phyloP scores from a whole-genome alignment of 2,888 invertebrate species.

The Aspidiotus rigidus region DNA sequence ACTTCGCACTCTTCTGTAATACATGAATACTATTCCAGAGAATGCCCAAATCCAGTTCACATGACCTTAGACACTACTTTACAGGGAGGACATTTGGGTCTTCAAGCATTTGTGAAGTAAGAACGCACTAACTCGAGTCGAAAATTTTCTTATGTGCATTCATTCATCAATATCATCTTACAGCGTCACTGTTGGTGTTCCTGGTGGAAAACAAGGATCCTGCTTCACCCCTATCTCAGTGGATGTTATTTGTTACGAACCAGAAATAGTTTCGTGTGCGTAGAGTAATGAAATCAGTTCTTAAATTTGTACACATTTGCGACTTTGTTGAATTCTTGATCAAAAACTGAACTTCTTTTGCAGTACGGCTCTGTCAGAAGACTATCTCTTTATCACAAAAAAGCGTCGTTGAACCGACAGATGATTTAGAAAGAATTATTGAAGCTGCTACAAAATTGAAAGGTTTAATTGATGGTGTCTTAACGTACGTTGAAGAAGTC shows the following conservation, averaged over 20 bases:
- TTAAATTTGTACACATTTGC: neutral
- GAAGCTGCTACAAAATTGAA: constrained; percentile 74
- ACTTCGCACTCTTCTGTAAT: constrained; percentile 95
- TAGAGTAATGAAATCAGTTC: constrained; percentile 34
- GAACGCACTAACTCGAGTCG: constrained; percentile 21
- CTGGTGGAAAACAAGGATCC: constrained; percentile 81
- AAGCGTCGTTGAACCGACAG: constrained; percentile 43
- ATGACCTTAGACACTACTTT: constrained; percentile 90
- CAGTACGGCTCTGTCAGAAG: constrained; percentile 69
- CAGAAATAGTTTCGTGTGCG: constrained; percentile 62
- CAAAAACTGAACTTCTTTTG: neutral
- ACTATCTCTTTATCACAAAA: constrained; percentile 55
- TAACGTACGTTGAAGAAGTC: constrained; percentile 86
- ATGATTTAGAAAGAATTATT: constrained; percentile 70
- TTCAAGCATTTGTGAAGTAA: constrained; percentile 80
- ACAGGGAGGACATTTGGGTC: constrained; percentile 77
- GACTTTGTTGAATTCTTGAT: neutral
- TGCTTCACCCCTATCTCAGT: constrained; percentile 95
- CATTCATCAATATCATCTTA: constrained; percentile 34
- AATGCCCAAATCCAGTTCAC: constrained; percentile 89
- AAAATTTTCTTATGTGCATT: too few species aligned
- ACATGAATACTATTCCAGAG: constrained; percentile 92
- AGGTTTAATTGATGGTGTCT: constrained; percentile 47
- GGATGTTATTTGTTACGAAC: constrained; percentile 79
- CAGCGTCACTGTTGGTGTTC: constrained; percentile 84